These are phyloP conservation scores for Amiota mariae DNA, from an alignment of 2,888 invertebrate species.

Conservation along the genomic window DNA sequence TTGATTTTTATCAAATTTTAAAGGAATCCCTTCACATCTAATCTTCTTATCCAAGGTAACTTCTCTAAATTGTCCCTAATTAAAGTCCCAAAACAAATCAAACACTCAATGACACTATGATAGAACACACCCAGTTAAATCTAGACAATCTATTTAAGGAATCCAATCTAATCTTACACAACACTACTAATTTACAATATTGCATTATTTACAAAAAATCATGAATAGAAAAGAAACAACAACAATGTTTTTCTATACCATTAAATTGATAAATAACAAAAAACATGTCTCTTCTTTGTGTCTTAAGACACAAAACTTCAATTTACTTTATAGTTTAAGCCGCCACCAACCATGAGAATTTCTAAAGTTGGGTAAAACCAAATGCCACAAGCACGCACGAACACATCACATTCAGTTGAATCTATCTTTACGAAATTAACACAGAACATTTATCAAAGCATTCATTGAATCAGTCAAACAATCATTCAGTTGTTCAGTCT, in stretches of 20 bases:
- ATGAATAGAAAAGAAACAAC: not conserved
- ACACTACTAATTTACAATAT: not conserved
- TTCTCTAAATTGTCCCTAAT: too few relatives aligned
- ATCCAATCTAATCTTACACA: not conserved
- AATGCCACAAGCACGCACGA: too few relatives aligned
- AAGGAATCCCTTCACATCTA: too few relatives aligned
- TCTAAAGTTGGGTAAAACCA: too few relatives aligned
- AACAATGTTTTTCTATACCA: constrained; percentile 49
- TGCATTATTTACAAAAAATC: too few relatives aligned
- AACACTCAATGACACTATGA: too few relatives aligned
- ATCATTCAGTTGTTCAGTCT: constrained; percentile 54
- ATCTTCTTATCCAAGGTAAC: too few relatives aligned
- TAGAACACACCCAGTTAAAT: too few relatives aligned
- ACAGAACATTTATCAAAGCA: constrained; percentile 15
- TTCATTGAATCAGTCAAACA: constrained; percentile 31
- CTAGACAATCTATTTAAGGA: not conserved
- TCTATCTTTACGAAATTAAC: not conserved
- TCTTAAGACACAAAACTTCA: not conserved
- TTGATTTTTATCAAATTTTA: too few relatives aligned
- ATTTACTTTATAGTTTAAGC: not conserved
- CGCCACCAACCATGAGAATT: too few relatives aligned
- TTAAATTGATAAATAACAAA: constrained; percentile 65
- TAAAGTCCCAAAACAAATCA: too few relatives aligned
- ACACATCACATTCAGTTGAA: too few relatives aligned
- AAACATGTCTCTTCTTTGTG: constrained; percentile 42